A percentile compares a stretch with the other conserved stretches of the same genome.
Conservation (phyloP, 2,888 invertebrate genomes). For the Sesia bembeciformis region DNA sequence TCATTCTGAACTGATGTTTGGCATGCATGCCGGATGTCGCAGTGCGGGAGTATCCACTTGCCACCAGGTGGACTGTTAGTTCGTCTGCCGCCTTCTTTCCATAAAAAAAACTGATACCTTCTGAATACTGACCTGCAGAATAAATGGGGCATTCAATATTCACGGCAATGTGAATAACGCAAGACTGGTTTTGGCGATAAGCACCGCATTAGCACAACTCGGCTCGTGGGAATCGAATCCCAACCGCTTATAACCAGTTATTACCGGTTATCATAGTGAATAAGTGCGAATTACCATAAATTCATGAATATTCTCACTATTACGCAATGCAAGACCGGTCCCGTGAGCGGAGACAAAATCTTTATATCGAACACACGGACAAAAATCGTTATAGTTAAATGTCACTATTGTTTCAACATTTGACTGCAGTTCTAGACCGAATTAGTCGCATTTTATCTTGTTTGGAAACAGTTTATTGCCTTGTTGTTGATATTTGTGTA, state of each 20-base stretch:
- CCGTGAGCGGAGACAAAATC: conserved; percentile 12
- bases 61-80: no score
- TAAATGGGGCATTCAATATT: background rate
- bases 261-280: conserved; percentile 8
- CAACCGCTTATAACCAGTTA: conserved; percentile 3
- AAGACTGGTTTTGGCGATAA: background rate
- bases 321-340: conserved; percentile 7
- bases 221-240: conserved; percentile 4
- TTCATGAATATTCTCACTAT: conserved; percentile 9
- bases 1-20: no score
- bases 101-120: no score
- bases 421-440: no score
- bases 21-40: no score
- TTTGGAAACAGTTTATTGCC: no score
- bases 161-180: background rate
- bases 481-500: no score
- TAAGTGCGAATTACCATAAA: conserved; percentile 14
- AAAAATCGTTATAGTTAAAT: background rate
- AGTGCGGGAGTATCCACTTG: no score
- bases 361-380: conserved; percentile 31
- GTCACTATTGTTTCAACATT: background rate
- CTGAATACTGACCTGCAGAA: background rate
- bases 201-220: background rate
- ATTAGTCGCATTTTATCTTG: no score
- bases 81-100: no score